These are phyloP conservation scores for Oreochromis spilurus DNA, from an alignment of 2,113 vertebrate genomes.

Conservation along the genomic window DNA sequence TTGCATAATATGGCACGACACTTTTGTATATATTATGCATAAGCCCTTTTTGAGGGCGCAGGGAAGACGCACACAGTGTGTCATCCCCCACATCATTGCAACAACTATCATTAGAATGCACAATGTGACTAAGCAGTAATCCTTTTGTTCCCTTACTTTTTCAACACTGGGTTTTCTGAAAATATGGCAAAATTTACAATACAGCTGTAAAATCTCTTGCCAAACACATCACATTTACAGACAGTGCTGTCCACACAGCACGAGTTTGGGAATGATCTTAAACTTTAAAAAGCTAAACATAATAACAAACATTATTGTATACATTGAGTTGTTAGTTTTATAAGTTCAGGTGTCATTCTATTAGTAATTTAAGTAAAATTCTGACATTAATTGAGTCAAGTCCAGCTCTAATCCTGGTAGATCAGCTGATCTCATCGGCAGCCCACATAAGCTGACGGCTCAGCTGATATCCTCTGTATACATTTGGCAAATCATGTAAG, in stretches of 20 bases:
- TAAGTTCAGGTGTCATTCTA: not conserved
- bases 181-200: not conserved
- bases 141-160: not conserved
- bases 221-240: not conserved
- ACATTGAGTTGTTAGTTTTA: not conserved
- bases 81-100: not conserved
- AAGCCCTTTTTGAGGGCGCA: not conserved
- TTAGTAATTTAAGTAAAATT: not conserved
- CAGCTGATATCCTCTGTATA: not conserved
- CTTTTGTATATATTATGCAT: constrained; percentile 35
- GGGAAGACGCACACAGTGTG: not conserved
- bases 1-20: constrained; percentile 9
- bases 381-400: not conserved
- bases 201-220: not conserved
- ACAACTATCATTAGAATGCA: not conserved
- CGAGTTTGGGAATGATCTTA: not conserved
- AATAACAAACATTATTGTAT: not conserved
- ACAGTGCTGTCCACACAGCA: not conserved
- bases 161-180: not conserved
- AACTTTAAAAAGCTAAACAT: not conserved
- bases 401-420: not conserved
- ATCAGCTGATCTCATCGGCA: not conserved
- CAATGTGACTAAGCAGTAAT: not conserved
- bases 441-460: not conserved
- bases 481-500: not conserved